Percentiles rank a stretch among this genome's conserved stretches.
phyloP scores from a whole-genome alignment of 2,888 invertebrate genomes.

The Chorisops tibialis region DNA sequence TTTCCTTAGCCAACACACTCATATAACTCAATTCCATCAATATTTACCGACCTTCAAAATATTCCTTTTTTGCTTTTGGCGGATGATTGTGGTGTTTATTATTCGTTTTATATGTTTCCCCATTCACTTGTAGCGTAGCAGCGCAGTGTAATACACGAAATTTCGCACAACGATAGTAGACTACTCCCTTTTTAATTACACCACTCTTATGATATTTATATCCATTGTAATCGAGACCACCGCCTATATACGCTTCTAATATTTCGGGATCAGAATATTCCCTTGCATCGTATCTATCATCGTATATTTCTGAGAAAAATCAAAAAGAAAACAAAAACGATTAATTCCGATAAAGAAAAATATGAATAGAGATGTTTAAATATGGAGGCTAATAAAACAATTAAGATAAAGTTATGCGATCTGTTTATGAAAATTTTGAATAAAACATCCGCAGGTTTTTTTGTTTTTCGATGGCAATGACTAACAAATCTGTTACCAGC shows the following conservation, averaged over 20 bases:
- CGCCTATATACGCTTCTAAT: background rate
- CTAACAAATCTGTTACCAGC: no score
- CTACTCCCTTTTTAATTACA: conserved; percentile 31
- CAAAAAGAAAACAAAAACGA: no score
- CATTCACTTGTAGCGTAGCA: conserved; percentile 27
- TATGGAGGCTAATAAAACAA: no score
- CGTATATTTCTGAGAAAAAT: background rate
- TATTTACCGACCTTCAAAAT: conserved; percentile 29
- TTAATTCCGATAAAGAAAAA: no score
- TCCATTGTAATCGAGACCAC: conserved; percentile 25
- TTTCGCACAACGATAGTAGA: conserved; percentile 31
- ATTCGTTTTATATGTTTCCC: conserved; percentile 18
- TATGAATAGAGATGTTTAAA: no score
- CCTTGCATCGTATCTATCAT: background rate
- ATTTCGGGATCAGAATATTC: background rate
- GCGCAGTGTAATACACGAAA: conserved; percentile 23
- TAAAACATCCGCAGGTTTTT: no score
- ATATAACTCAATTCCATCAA: no score
- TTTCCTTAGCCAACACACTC: no score
- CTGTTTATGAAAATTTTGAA: no score
- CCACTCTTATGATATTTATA: conserved; percentile 33
- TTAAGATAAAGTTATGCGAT: no score
- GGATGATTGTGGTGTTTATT: conserved; percentile 31
- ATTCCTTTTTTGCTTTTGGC: conserved; percentile 22
- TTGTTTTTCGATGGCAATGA: no score